phyloP scores from a whole-genome alignment of 2,797 vertebrate species.

The Coilia nasus region DNA sequence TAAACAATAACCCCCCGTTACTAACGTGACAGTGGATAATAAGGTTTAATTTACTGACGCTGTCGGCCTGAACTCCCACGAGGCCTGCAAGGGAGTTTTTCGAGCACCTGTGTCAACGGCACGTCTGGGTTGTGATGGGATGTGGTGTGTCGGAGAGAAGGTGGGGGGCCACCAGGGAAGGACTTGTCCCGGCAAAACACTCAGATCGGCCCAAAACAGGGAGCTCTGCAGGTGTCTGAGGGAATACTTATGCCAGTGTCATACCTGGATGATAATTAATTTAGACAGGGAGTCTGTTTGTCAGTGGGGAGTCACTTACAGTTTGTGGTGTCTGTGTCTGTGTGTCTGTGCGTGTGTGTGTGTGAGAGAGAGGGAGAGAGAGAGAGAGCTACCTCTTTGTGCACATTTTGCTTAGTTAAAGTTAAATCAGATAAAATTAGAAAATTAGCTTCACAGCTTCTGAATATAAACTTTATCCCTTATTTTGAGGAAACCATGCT shows the following conservation, averaged over 20 bases:
- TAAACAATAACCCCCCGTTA: neutral
- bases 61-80: neutral
- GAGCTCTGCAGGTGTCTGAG: neutral
- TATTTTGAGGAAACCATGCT: neutral
- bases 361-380: neutral
- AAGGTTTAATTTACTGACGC: constrained; percentile 5
- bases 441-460: neutral
- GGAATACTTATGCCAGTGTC: constrained; percentile 29
- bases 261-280: constrained; percentile 36
- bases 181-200: neutral
- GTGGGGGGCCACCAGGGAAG: neutral
- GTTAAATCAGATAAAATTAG: neutral
- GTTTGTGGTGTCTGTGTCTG: neutral
- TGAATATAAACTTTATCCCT: neutral
- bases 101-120: constrained; percentile 2
- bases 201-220: neutral
- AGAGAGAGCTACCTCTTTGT: neutral
- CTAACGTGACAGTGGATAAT: neutral
- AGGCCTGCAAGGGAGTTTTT: neutral
- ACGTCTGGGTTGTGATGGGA: neutral
- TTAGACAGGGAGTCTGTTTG: constrained; percentile 36
- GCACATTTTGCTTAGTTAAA: neutral
- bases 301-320: constrained; percentile 12
- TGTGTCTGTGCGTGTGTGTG: neutral
- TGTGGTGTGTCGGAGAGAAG: neutral